Base-by-base conservation (phyloP, 2,797 vertebrate genomes). In the Limnodromus scolopaceus region DNA sequence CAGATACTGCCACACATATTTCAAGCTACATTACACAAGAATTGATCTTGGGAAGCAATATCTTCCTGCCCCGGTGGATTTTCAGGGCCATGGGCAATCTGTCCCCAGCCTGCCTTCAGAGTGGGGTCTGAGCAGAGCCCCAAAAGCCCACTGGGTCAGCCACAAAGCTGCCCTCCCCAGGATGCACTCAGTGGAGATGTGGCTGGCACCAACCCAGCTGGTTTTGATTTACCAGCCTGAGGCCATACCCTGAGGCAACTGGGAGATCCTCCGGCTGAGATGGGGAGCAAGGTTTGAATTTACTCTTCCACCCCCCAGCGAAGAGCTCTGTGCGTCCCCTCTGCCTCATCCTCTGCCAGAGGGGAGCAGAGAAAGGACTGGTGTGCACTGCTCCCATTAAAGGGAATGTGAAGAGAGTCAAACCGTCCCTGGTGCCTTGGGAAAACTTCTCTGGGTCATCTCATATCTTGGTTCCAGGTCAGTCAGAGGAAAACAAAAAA, bases 291-390 rank as follows among this genome's bases (percentile, higher is more conserved):
- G 48, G 77, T 78, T 87, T 68, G 75, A 16, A 72, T 63, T 72
- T 51, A 16, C 14, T 48, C 9, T 23, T 79, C 32, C 3, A 2
- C 22, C 28, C 36, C 53, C 9, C 16, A 30, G 58, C 9, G 4
- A 48, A 38, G 55, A 63, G 55, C 60, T 34, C 36, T 4, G 41
- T 1, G 18, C 0, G 0, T 19, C 46, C 46, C 54, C 38, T 36
- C 38, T 64, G 69, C 65, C 57, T 28, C n/a, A 1, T 46, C 45
- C 45, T 24, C 43, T 83, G 64, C 34, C 49, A 87, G 38, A 43
- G 39, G 11, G 3, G 4, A 87, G 34, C 45, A 49, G n/a, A 22
- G 61, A 17, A 14, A 65, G 30, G 30, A 27, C 6, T 25, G 57
- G 20, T 71, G 72, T 13, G 17, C 32, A 3, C 39, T 9, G 14